Evolutionary conservation across 2,888 invertebrate genomes (phyloP), one percentile per base, ranked within the genome.

Genomic region (Meganola albula): DNA sequence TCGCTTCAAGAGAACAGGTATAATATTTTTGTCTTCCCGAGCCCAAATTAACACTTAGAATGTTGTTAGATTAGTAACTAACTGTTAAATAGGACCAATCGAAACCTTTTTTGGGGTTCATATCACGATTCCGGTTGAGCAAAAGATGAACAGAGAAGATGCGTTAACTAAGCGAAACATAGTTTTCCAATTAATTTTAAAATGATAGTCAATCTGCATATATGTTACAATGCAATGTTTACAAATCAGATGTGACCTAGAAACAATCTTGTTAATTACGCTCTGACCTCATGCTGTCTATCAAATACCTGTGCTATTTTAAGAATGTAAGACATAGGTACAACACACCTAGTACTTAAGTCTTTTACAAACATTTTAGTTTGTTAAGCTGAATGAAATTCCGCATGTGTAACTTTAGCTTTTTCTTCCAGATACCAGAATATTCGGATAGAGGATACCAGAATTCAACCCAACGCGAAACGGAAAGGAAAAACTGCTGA

Each of bases 1-100:
- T 74, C 87, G 31, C 63, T 88, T 41, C 74, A 87, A 53, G 73
- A 87, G 37, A 84, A 77, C 68, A 85, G 86, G 87, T 87, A 72
- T 51, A 36, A 42, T 35, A 46, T 41, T 34, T 21, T 27, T n/a
- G n/a, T 38, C 26, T 44, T 46, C 37, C 39, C 12, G 27, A 40
- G n/a, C n/a, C n/a, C n/a, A n/a, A n/a, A n/a, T n/a, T n/a, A n/a
- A n/a, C n/a, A n/a, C n/a, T n/a, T n/a, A n/a, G n/a, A n/a, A n/a
- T n/a, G n/a, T n/a, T n/a, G n/a, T n/a, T n/a, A n/a, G n/a, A n/a
- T n/a, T n/a, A n/a, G n/a, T n/a, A n/a, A n/a, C n/a, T n/a, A n/a
- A n/a, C n/a, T n/a, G n/a, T n/a, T n/a, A n/a, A n/a, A n/a, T n/a
- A n/a, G n/a, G n/a, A n/a, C n/a, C n/a, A n/a, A n/a, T n/a, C n/a